Evolutionary conservation across 2,797 vertebrate species (phyloP), one percentile per base, ranked within the genome.

Genomic region (Enteromius fasciolatus): DNA sequence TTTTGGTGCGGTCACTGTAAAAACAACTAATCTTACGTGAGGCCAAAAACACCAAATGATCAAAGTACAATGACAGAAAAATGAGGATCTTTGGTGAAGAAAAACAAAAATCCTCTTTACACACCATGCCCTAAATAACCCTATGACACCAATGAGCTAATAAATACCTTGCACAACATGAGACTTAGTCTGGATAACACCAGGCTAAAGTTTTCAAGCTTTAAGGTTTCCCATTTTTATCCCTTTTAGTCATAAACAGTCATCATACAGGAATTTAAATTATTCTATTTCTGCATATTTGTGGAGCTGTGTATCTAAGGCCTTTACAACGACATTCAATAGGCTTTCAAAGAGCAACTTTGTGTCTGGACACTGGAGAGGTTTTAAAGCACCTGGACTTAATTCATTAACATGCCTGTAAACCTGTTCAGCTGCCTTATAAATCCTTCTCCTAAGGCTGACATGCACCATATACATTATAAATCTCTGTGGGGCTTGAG

Each of bases 271-370:
- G 59, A 63, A 86, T 77, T 25, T 14, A 0, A 50, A 83, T 44
- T 48, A 76, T 69, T 83, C 68, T 8, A 77, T 66, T 83, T 76
- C 66, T 54, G 54, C 54, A 80, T 59, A 41, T 50, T 64, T 39
- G 44, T 31, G 33, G 11, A 52, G 41, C 20, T 46, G 54, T 46
- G 54, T 36, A 31, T 31, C 15, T 17, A n/a, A 23, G 33, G 6
- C 12, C 15, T 80, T 68, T 76, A 80, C 36, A 20, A n/a, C 66
- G 81, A 80, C 17, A 76, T 46, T 52, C 57, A 73, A 52, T 52
- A 61, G 39, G 23, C 54, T 25, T 76, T 70, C 33, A 75, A 83
- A 69, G 6, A 50, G 23, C 18, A 77, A 28, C 20, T 66, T 25
- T 52, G 23, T 28, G 44, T 46, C 59, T 73, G 48, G 54, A 76